Evolutionary conservation across 2,113 vertebrate species (phyloP).

Genomic region (Tragelaphus buxtoni): DNA sequence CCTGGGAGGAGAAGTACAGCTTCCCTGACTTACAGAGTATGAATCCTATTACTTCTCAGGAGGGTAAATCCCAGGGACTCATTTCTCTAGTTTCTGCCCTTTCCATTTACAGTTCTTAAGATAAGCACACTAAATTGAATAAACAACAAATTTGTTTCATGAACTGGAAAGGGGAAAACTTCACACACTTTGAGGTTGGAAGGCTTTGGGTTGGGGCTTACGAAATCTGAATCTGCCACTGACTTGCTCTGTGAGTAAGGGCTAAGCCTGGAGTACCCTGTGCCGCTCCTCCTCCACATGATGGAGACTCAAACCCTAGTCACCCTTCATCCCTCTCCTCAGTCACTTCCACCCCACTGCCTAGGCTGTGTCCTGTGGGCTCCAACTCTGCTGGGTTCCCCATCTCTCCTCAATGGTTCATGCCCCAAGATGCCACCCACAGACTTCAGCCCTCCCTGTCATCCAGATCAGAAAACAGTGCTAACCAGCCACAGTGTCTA

Average conservation of each 20-base stretch:
- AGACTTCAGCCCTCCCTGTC: neutral
- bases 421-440: neutral
- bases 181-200: neutral
- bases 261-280: neutral
- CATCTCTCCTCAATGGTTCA: neutral
- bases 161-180: neutral
- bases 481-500: neutral
- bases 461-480: neutral
- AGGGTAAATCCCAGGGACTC: neutral
- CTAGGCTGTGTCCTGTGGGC: neutral
- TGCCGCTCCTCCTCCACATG: neutral
- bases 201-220: neutral
- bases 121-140: fast-evolving
- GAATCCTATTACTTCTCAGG: neutral
- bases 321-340: neutral
- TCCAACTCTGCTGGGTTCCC: neutral
- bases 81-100: neutral
- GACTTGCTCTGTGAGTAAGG: neutral
- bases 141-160: neutral
- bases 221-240: neutral
- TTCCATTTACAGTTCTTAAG: neutral
- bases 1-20: fast-evolving
- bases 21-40: neutral
- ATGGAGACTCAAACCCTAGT: fast-evolving
- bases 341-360: neutral